Percentiles rank a stretch among this genome's conserved stretches.
These are phyloP conservation scores for Eufriesea mexicana DNA, from an alignment of 1,140 invertebrate species.

Conservation along the genomic window DNA sequence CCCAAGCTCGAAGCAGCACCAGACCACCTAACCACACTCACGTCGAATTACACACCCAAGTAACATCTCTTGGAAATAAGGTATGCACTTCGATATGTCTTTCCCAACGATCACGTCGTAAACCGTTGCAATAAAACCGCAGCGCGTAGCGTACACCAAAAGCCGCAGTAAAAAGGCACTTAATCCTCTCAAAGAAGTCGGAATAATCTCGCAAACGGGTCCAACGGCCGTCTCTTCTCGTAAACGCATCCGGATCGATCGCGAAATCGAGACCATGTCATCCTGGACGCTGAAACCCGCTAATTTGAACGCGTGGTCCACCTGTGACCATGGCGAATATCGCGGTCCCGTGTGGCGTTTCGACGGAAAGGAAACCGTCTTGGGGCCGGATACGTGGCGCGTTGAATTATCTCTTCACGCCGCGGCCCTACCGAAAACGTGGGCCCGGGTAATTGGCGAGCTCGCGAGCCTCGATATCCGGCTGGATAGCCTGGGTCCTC, in stretches of 20 bases:
- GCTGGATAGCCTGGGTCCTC: slow-evolving; percentile 16
- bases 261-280: slow-evolving; percentile 26
- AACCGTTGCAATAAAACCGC: not conserved
- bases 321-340: not conserved
- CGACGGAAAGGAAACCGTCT: slow-evolving; percentile 39
- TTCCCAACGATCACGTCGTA: not conserved
- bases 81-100: not conserved
- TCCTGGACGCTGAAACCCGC: slow-evolving; percentile 7
- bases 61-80: too few species aligned
- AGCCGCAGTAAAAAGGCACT: not conserved
- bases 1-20: too few species aligned
- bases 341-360: not conserved
- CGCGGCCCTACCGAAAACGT: slow-evolving; percentile 17
- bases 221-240: not conserved
- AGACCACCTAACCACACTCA: too few species aligned
- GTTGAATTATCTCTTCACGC: slow-evolving; percentile 46
- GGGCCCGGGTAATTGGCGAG: slow-evolving; percentile 33
- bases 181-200: not conserved
- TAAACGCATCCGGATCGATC: slow-evolving; percentile 15
- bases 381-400: slow-evolving; percentile 18
- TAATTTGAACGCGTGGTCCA: slow-evolving; percentile 20
- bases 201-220: not conserved
- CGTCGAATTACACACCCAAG: too few species aligned
- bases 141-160: not conserved
- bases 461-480: slow-evolving; percentile 34